Base-by-base conservation (phyloP, 2,888 invertebrate genomes). In the Pyrocoelia pectoralis region DNA sequence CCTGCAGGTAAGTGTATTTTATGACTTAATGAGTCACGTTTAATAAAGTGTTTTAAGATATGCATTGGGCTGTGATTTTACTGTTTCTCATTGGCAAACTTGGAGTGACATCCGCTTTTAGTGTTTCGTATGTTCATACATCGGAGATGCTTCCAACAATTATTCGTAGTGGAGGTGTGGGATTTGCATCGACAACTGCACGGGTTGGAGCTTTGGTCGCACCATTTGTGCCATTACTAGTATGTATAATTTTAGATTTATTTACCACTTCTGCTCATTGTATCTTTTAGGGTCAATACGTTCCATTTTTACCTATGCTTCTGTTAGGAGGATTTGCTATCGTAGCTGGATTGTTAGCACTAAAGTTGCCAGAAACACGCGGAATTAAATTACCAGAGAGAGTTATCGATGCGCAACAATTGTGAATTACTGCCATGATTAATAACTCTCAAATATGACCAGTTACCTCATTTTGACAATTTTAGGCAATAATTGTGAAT, bases 291-390 rank as follows among this genome's bases (percentile, higher is more conserved):
- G 83, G 83, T n/a, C 75, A 79, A 3, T 83, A 84, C 67, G 83
- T 82, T 70, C 79, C 80, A 70, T 78, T 83, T 0, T 71, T 86
- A 56, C 86, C 86, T 0, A 77, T 87, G 73, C 66, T 87, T 14
- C 71, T 87, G 43, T 88, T 87, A 74, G 87, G 86, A 6, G 76
- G 74, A 1, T 78, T 83, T 8, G 84, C 87, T 6, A 72, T 86
- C 10, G 51, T 83, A 12, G 86, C 86, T 3, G 86, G 84, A 10
- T 19, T 85, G 1, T 68, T 87, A 29, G 83, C 84, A 0, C 74
- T 88, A n/a, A 78, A 85, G 53, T 75, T 89, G 66, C 89, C 89
- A 0, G 89, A 89, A 82, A 89, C 89, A 5, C 81, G 86, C 68
- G 85, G 84, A 43, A 81, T 79, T 49, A 86, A 86, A 70, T 75